These are phyloP conservation scores for Heteromyza rotundicornis DNA, from an alignment of 2,888 invertebrate genomes.

Conservation along the genomic window DNA sequence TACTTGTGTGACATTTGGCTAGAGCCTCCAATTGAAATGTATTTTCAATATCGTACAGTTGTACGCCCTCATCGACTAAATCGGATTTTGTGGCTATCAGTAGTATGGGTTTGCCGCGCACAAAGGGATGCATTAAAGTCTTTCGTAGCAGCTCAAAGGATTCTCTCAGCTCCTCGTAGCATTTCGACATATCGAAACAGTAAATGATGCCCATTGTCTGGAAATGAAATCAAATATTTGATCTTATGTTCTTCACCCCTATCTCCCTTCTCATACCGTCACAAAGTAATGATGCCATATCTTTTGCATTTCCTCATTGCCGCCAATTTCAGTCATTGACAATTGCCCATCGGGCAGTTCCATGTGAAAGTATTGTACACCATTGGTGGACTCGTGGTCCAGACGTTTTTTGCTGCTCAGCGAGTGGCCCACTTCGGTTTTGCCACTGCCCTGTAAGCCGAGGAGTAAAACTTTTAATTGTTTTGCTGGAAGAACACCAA, in stretches of 20 bases:
- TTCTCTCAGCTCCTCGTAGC: constrained; percentile 33
- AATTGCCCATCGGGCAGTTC: constrained; percentile 28
- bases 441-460: constrained; percentile 52
- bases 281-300: constrained; percentile 58
- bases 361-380: constrained; percentile 46
- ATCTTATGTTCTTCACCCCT: too few species aligned
- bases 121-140: constrained; percentile 41
- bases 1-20: constrained; percentile 40
- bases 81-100: constrained; percentile 51
- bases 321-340: constrained; percentile 57
- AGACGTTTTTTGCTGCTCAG: constrained; percentile 40
- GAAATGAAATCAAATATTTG: constrained; percentile 9
- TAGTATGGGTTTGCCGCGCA: constrained; percentile 54
- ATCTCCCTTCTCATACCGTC: constrained; percentile 39
- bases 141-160: constrained; percentile 43
- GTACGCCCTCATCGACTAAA: constrained; percentile 43
- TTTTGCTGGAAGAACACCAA: constrained; percentile 32
- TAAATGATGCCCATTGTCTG: constrained; percentile 50
- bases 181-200: constrained; percentile 50
- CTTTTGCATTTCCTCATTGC: constrained; percentile 54
- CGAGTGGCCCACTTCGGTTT: constrained; percentile 55
- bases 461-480: constrained; percentile 50
- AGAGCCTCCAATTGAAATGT: constrained; percentile 48
- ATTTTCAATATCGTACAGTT: constrained; percentile 56
- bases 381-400: constrained; percentile 52